Base-by-base conservation (phyloP, 2,888 invertebrate species). In the Drosophila conformis region DNA sequence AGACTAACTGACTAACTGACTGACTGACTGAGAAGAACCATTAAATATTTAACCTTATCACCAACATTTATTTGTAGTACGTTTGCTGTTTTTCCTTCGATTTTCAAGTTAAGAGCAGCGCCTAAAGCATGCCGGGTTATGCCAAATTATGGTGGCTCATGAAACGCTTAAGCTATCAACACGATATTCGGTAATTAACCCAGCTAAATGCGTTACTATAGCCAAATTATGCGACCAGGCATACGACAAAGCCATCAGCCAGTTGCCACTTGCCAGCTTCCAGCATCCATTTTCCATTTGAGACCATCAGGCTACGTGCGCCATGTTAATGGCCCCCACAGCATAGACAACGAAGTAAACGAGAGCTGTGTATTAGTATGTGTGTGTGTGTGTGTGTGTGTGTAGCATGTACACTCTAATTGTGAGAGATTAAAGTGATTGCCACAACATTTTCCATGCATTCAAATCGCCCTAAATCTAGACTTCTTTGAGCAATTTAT, bases 161-260 rank as follows among this genome's bases (percentile, higher is more conserved):
- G 83, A 87, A 90, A 68, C 76, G 80, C 83, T 85, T 77, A 82
- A 81, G 87, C 88, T 78, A 89, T 90, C 90, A 88, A 88, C 83
- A 87, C 83, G 82, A 87, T 88, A 89, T 89, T 85, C 67, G 78
- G 85, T 83, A 90, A 90, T 90, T 90, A 90, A 82, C 80, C 80
- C 76, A 71, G 72, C 80, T 76, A 88, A 90, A 86, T 83, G 73
- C 80, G 66, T 76, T 76, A 76, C 83, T 78, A 78, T 78, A 36
- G 67, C 63, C 78, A 74, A 81, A 87, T 82, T 79, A 83, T 78
- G 76, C 76, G 42, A 25, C 40, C 65, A 70, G 49, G 46, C 69
- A 71, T 52, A 66, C 59, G 54, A 51, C 63, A 67, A 62, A 51
- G 60, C 54, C 52, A 51, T 64, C 66, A 38, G 27, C 38, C 42